phyloP scores from a whole-genome alignment of 2,113 vertebrate genomes.

The Xyliphius kryptos region DNA sequence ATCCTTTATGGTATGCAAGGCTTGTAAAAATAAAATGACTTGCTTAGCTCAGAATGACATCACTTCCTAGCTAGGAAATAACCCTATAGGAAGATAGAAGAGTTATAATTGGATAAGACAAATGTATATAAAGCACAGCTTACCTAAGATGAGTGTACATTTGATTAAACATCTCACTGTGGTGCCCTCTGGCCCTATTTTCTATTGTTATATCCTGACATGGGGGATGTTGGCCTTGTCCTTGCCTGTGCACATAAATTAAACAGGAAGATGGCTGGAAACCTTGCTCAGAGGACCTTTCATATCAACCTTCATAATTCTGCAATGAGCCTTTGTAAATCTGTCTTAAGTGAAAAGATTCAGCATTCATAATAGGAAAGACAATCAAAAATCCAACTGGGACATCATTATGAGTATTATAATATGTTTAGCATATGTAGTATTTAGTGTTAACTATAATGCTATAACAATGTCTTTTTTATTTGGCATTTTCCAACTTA shows the following conservation, averaged over 20 bases:
- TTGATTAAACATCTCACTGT: conserved; percentile 19
- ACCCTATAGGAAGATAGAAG: conserved; percentile 30
- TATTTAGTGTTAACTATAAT: no score
- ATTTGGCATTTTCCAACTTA: no score
- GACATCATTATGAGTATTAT: no score
- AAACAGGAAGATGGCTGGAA: conserved; percentile 39
- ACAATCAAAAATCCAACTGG: no score
- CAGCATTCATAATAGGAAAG: not conserved
- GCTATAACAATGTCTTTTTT: no score
- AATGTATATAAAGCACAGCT: conserved; percentile 45
- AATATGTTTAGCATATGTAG: no score
- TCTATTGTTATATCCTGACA: conserved; percentile 40
- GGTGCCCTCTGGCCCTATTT: conserved; percentile 30
- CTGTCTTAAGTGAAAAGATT: not conserved
- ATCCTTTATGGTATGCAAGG: no score
- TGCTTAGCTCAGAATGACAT: conserved; percentile 50
- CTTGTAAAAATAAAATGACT: conserved; percentile 17
- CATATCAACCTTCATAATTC: conserved; percentile 20
- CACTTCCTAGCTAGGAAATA: conserved; percentile 65
- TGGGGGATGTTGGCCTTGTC: conserved; percentile 46
- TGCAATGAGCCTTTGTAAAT: not conserved
- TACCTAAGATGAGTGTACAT: conserved; percentile 44
- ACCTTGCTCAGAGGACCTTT: conserved; percentile 14
- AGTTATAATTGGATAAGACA: conserved; percentile 22
- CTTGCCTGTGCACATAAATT: conserved; percentile 20